Evolutionary conservation across 2,888 invertebrate genomes (phyloP).

Genomic region (Rambutsinella grinnellia): DNA sequence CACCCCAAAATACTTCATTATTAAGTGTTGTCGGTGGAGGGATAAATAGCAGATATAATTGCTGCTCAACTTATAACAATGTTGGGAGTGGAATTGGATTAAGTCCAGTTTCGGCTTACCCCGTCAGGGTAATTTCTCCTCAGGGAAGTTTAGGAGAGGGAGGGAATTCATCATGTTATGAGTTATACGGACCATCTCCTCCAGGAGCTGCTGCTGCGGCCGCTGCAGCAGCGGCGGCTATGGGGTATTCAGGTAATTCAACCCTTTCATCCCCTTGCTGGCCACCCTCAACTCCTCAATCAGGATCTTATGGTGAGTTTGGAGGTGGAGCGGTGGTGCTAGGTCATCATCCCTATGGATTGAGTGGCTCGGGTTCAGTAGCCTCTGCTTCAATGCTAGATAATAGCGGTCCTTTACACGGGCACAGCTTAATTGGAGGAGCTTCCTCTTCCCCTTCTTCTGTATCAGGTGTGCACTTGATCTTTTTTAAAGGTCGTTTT

Average conservation of each 20-base stretch:
- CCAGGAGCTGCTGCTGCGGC: conserved; percentile 40
- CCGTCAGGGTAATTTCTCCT: conserved; percentile 29
- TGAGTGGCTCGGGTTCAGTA: neutral
- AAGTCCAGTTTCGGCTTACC: conserved; percentile 34
- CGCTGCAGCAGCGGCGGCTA: conserved; percentile 32
- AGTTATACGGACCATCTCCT: conserved; percentile 35
- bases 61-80: conserved; percentile 35
- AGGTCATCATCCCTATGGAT: conserved; percentile 25
- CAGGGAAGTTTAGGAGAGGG: conserved; percentile 14
- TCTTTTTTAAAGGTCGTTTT: conserved; percentile 23
- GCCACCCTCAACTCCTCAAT: conserved; percentile 12
- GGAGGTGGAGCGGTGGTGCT: conserved; percentile 22
- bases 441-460: conserved; percentile 24
- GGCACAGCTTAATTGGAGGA: conserved; percentile 12
- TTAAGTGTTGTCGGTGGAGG: conserved; percentile 29
- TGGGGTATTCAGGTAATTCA: conserved; percentile 23
- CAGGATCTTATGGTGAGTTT: conserved; percentile 28
- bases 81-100: conserved; percentile 14
- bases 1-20: conserved; percentile 23
- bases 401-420: neutral
- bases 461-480: conserved; percentile 18
- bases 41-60: conserved; percentile 31
- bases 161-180: conserved; percentile 19
- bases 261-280: conserved; percentile 23
- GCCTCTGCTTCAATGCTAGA: neutral